Evolutionary conservation across 2,888 invertebrate genomes (phyloP).

Genomic region (Sinelater perroti): DNA sequence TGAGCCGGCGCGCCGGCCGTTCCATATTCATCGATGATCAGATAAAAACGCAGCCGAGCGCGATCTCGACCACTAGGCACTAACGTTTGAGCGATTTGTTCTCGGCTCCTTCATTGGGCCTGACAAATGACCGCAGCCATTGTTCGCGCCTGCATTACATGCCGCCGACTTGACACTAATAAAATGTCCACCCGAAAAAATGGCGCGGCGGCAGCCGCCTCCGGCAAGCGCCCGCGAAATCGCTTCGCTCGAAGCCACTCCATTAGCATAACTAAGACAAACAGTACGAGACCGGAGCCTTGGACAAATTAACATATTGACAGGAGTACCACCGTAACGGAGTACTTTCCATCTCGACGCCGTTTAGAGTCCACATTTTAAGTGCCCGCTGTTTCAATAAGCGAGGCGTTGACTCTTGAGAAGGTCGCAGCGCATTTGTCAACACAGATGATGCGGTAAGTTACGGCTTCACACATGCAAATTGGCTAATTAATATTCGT

Average conservation of each 20-base stretch:
- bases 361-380: background rate
- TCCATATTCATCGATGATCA: background rate
- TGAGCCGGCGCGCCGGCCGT: background rate
- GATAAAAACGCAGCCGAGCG: slow-evolving; percentile 1
- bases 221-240: background rate
- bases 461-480: slow-evolving; percentile 3
- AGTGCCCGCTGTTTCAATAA: background rate
- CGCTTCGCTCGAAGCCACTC: background rate
- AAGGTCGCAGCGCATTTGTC: background rate
- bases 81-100: background rate
- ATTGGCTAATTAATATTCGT: slow-evolving; percentile 6
- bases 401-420: background rate
- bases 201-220: background rate
- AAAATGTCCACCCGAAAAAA: background rate
- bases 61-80: background rate
- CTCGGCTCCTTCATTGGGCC: background rate
- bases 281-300: background rate
- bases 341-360: background rate
- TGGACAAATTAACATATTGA: slow-evolving; percentile 2
- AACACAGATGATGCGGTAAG: background rate
- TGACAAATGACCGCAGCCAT: slow-evolving; percentile 2
- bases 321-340: background rate
- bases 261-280: background rate
- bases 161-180: background rate
- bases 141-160: background rate